These are phyloP conservation scores for Paraescarpia echinospica DNA, from an alignment of 1,140 invertebrate genomes.

Conservation along the genomic window DNA sequence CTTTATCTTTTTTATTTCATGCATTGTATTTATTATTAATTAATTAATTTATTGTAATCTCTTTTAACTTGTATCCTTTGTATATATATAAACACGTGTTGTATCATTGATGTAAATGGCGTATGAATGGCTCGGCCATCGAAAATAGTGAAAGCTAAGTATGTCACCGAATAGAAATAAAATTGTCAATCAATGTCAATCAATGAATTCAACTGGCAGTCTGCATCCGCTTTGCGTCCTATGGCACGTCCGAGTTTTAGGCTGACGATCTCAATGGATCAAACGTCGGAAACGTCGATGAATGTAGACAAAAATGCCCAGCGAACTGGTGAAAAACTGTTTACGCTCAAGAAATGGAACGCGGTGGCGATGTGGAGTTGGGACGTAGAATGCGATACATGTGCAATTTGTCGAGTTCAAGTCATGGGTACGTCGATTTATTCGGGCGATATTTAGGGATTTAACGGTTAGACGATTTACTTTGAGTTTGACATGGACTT, in stretches of 20 bases:
- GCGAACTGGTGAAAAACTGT: slow-evolving; percentile 48
- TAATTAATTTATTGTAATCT: too few species aligned
- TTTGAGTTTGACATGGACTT: too few species aligned
- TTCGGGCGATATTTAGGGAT: neutral
- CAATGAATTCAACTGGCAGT: too few species aligned
- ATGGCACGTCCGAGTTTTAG: neutral
- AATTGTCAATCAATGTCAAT: too few species aligned
- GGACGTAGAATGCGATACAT: slow-evolving; percentile 99
- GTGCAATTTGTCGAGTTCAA: slow-evolving; percentile 99
- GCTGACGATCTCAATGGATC: neutral
- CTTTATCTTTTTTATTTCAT: too few species aligned
- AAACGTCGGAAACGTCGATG: neutral
- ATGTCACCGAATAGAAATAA: too few species aligned
- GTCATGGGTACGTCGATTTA: slow-evolving; percentile 90
- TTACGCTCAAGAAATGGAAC: slow-evolving; percentile 78
- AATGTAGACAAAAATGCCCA: slow-evolving; percentile 12
- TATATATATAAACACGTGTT: too few species aligned
- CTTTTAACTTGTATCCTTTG: too few species aligned
- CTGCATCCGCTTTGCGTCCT: neutral
- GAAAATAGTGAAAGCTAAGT: too few species aligned
- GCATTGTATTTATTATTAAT: too few species aligned
- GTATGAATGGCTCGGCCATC: too few species aligned
- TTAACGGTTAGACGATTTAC: neutral
- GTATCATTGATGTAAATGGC: too few species aligned
- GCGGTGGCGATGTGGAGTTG: slow-evolving; percentile 97